phyloP scores from a whole-genome alignment of 2,888 invertebrate genomes.

The Acanthoscelides obtectus region DNA sequence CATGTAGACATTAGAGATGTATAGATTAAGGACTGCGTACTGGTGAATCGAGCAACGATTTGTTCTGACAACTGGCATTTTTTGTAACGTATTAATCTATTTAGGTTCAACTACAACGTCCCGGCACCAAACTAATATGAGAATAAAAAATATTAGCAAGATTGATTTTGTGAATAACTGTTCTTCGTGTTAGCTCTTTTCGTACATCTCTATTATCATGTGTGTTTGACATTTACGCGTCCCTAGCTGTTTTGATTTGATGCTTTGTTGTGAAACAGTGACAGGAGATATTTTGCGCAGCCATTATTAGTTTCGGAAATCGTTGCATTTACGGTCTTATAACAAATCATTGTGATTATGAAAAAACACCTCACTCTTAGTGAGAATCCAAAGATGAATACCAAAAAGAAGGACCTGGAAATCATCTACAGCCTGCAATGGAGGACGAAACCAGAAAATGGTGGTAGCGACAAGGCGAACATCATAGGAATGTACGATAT shows the following conservation, averaged over 20 bases:
- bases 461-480: constrained; percentile 37
- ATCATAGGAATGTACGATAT: constrained; percentile 48
- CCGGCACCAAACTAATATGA: too few species aligned
- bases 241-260: not conserved
- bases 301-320: not conserved
- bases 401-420: constrained; percentile 37
- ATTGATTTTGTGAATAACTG: too few species aligned
- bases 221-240: not conserved
- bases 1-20: too few species aligned
- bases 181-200: too few species aligned
- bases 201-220: not conserved
- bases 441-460: constrained; percentile 41
- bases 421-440: constrained; percentile 47
- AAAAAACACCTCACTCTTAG: not conserved
- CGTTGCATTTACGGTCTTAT: not conserved
- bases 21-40: too few species aligned
- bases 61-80: too few species aligned
- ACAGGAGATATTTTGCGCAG: not conserved
- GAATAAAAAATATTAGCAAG: too few species aligned
- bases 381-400: constrained; percentile 23
- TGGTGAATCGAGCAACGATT: too few species aligned
- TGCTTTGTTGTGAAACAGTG: not conserved
- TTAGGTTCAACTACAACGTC: too few species aligned
- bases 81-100: too few species aligned
- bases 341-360: not conserved